Conservation (phyloP, 2,113 vertebrate species). For the Cettia cetti region DNA sequence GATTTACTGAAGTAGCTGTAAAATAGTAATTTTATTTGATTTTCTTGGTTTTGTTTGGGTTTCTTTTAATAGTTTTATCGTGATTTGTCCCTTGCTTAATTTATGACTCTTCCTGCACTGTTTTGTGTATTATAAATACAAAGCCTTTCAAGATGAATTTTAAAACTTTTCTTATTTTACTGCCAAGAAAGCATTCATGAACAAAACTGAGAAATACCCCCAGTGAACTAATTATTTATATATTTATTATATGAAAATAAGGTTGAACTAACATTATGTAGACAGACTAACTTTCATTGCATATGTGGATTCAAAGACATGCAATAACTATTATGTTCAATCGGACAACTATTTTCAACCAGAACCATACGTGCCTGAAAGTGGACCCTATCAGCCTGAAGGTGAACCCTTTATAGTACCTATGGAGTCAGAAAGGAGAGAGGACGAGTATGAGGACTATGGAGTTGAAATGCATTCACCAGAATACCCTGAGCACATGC, state of each 20-base stretch:
- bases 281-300: slow-evolving; percentile 47
- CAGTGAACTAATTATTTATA: slow-evolving; percentile 36
- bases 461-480: slow-evolving; percentile 77
- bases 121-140: slow-evolving; percentile 47
- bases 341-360: slow-evolving; percentile 89
- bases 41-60: not conserved
- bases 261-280: slow-evolving; percentile 38
- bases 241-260: slow-evolving; percentile 57
- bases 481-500: slow-evolving; percentile 72
- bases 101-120: slow-evolving; percentile 50
- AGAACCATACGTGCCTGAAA: slow-evolving; percentile 85
- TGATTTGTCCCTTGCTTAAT: slow-evolving; percentile 1
- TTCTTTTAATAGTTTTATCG: not conserved
- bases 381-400: slow-evolving; percentile 81
- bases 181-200: slow-evolving; percentile 6
- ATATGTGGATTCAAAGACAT: slow-evolving; percentile 66
- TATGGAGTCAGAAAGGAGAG: slow-evolving; percentile 78
- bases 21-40: slow-evolving; percentile 50
- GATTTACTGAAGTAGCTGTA: slow-evolving; percentile 39
- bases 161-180: not conserved
- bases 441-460: slow-evolving; percentile 87
- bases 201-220: not conserved
- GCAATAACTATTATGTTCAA: slow-evolving; percentile 80
- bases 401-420: slow-evolving; percentile 80
- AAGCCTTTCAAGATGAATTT: slow-evolving; percentile 6